A percentile compares a stretch with the other conserved stretches of the same genome.
Conservation (phyloP, 2,888 invertebrate species). For the Drosophila phalerata region DNA sequence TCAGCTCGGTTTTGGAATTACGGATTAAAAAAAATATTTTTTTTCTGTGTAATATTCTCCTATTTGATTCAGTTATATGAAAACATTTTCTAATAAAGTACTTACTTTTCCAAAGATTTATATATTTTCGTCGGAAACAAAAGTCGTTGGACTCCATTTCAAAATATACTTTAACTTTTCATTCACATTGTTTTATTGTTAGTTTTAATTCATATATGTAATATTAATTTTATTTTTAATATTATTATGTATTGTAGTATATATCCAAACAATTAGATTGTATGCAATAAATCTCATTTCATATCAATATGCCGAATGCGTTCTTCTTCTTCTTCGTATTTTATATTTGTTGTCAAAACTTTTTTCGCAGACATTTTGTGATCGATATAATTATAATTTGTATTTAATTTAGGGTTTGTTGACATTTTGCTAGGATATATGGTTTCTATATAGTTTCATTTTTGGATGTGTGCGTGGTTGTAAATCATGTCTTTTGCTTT, state of each 20-base stretch:
- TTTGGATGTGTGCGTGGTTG: constrained; percentile 73
- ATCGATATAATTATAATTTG: constrained; percentile 15
- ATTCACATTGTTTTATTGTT: constrained; percentile 73
- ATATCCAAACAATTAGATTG: constrained; percentile 79
- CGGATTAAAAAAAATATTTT: too few species aligned
- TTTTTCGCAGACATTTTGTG: not conserved
- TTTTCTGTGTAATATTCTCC: too few species aligned
- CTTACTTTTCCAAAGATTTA: not conserved
- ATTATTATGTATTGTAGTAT: constrained; percentile 66
- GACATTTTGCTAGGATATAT: constrained; percentile 22
- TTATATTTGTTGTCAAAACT: constrained; percentile 8
- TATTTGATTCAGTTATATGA: too few species aligned
- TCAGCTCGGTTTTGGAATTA: too few species aligned
- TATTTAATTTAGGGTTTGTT: constrained; percentile 7
- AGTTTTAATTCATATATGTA: constrained; percentile 69
- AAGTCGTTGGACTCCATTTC: not conserved
- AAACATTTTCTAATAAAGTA: too few species aligned
- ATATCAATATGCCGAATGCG: constrained; percentile 49
- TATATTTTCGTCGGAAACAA: not conserved
- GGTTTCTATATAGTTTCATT: constrained; percentile 41
- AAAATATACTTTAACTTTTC: constrained; percentile 21
- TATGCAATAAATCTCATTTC: constrained; percentile 71
- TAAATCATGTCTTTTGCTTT: constrained; percentile 80
- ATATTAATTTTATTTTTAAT: constrained; percentile 35
- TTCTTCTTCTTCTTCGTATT: not conserved